These are phyloP conservation scores for Rhinolophus ferrumequinum DNA, from an alignment of 2,113 vertebrate genomes.

Conservation along the genomic window DNA sequence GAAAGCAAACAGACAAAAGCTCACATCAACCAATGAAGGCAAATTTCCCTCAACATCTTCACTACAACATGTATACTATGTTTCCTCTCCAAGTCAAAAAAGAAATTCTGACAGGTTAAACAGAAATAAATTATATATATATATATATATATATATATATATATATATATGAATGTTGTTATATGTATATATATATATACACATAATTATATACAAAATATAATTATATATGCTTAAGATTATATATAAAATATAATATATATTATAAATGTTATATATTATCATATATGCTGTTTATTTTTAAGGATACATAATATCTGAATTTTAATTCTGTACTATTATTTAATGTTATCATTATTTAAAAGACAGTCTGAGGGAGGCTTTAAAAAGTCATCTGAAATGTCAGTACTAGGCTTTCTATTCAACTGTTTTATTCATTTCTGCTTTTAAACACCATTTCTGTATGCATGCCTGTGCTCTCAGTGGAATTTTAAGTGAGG, in stretches of 20 bases:
- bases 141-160: no score
- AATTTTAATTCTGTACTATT: conserved; percentile 37
- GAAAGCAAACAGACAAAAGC: no score
- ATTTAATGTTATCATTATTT: conserved; percentile 1
- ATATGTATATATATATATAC: no score
- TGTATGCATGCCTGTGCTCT: not conserved
- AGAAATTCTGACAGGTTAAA: not conserved
- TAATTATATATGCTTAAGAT: not conserved
- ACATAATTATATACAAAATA: no score
- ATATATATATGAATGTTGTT: no score
- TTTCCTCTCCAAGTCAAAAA: conserved; percentile 32
- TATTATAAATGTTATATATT: not conserved
- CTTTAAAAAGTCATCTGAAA: conserved; percentile 38
- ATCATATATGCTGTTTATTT: not conserved
- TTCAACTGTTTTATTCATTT: conserved; percentile 42
- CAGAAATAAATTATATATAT: not conserved
- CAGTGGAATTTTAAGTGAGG: conserved; percentile 9
- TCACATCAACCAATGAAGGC: no score
- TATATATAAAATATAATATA: not conserved
- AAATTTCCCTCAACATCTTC: no score
- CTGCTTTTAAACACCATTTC: conserved; percentile 46
- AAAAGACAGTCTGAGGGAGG: not conserved
- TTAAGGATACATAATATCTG: not conserved
- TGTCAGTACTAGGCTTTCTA: not conserved
- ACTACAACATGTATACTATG: not conserved